phyloP scores from a whole-genome alignment of 1,140 invertebrate genomes.

The Agrilus planipennis region DNA sequence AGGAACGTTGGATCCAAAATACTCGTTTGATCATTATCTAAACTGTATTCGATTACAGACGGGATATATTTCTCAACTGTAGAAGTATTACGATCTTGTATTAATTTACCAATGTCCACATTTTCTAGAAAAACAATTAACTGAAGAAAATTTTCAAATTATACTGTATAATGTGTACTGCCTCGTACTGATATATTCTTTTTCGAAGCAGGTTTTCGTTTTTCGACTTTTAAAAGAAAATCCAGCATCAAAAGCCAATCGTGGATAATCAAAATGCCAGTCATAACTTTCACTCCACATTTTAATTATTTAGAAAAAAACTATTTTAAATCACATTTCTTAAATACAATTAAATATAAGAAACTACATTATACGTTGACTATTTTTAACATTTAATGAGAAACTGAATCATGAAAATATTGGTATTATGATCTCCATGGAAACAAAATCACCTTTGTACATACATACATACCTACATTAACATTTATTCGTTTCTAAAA shows the following conservation, averaged over 20 bases:
- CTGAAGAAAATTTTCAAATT: constrained; percentile 15
- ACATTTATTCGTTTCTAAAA: no score
- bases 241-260: constrained; percentile 50
- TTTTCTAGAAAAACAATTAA: constrained; percentile 36
- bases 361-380: no score
- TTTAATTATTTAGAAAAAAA: no score
- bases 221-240: constrained; percentile 51
- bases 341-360: no score
- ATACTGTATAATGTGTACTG: constrained; percentile 6
- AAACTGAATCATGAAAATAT: no score
- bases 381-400: no score
- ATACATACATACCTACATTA: no score
- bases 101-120: constrained; percentile 49
- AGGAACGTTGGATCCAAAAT: constrained; percentile 54
- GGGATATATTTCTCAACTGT: constrained; percentile 48
- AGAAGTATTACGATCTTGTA: constrained; percentile 49
- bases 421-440: no score
- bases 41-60: constrained; percentile 23
- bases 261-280: constrained; percentile 52
- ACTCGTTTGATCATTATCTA: constrained; percentile 30
- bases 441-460: no score
- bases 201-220: constrained; percentile 44
- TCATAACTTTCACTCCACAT: constrained; percentile 19
- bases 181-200: constrained; percentile 16
- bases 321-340: no score